Conservation (phyloP, 1,140 invertebrate species). For the Hypothenemus hampei region DNA sequence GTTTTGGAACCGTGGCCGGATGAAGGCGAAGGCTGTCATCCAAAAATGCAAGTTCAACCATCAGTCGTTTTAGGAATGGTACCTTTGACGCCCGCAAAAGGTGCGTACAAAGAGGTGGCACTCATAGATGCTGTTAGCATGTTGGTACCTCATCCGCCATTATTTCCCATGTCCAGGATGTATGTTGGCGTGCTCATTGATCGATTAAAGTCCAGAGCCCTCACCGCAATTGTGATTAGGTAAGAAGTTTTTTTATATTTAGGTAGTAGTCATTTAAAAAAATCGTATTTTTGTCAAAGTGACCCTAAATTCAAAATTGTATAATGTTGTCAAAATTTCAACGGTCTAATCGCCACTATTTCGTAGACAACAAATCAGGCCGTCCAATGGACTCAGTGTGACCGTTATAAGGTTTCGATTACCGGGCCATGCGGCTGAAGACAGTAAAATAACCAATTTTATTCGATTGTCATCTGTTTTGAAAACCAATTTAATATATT, state of each 20-base stretch:
- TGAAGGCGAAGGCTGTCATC: constrained; percentile 62
- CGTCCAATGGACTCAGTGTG: too few species aligned
- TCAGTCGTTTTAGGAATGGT: constrained; percentile 66
- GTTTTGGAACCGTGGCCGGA: constrained; percentile 70
- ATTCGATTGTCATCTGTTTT: too few species aligned
- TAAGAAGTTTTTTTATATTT: constrained; percentile 47
- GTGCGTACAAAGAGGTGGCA: constrained; percentile 74
- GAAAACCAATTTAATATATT: too few species aligned
- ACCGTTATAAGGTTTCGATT: too few species aligned
- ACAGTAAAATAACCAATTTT: too few species aligned
- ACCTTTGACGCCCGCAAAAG: constrained; percentile 67
- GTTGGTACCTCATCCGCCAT: constrained; percentile 78
- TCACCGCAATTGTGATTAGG: constrained; percentile 79
- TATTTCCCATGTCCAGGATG: constrained; percentile 82
- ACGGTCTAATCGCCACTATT: too few species aligned
- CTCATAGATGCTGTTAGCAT: constrained; percentile 73
- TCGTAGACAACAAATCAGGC: too few species aligned
- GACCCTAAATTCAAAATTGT: too few species aligned
- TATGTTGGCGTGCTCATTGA: constrained; percentile 84
- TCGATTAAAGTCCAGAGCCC: constrained; percentile 54
- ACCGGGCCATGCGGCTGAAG: too few species aligned
- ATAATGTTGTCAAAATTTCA: too few species aligned
- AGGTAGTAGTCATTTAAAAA: neutral
- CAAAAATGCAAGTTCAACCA: constrained; percentile 71
- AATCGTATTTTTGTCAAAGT: too few species aligned